These are phyloP conservation scores for Lucinisca nassula DNA, from an alignment of 2,888 invertebrate genomes.

Conservation along the genomic window DNA sequence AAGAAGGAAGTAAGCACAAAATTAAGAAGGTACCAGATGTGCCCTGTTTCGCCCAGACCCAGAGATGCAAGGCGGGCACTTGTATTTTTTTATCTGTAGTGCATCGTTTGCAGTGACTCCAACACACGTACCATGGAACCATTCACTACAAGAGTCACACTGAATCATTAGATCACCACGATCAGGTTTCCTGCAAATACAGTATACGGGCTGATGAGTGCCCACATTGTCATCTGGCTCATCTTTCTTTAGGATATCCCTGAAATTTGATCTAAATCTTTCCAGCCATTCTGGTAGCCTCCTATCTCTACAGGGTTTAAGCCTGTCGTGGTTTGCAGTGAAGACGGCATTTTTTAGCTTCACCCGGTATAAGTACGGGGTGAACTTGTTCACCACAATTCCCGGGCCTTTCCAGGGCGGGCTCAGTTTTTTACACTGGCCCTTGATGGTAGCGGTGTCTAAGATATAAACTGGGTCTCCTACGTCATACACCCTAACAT, in stretches of 20 bases:
- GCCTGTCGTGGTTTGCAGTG: constrained; percentile 42
- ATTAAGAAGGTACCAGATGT: too few species aligned
- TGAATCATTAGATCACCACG: background rate
- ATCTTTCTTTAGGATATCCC: background rate
- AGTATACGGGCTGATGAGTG: background rate
- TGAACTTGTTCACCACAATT: constrained; percentile 27
- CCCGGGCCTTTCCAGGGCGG: constrained; percentile 57
- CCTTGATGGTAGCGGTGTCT: constrained; percentile 23
- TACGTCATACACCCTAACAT: background rate
- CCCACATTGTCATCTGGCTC: background rate
- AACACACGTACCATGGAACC: background rate
- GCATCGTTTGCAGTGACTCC: background rate
- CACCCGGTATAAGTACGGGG: constrained; percentile 42
- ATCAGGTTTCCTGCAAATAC: constrained; percentile 2
- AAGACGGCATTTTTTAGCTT: constrained; percentile 9
- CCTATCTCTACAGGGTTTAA: constrained; percentile 36
- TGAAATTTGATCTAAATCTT: background rate
- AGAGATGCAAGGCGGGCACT: background rate
- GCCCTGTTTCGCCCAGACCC: too few species aligned
- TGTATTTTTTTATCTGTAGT: background rate
- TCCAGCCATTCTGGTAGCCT: constrained; percentile 25
- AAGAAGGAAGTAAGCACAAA: too few species aligned
- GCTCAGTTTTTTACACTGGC: constrained; percentile 33
- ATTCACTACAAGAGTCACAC: background rate
- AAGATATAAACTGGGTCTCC: constrained; percentile 47